Conservation (phyloP, 2,797 vertebrate species). For the Acrossocheilus fasciatus region DNA sequence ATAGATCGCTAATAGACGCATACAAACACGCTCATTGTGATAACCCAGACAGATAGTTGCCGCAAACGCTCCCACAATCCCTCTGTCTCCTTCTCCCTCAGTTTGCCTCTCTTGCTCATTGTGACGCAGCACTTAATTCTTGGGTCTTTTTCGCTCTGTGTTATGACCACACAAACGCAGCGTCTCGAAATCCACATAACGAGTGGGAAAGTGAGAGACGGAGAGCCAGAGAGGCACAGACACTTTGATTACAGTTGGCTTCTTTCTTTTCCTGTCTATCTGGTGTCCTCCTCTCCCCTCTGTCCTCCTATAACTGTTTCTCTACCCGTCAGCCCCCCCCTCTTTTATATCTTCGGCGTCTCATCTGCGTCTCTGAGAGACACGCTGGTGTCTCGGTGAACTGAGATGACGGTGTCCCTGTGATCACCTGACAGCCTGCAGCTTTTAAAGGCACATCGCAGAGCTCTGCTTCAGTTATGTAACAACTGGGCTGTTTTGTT, state of each 20-base stretch:
- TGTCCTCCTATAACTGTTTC: conserved; percentile 73
- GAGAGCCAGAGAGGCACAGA: conserved; percentile 25
- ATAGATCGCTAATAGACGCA: conserved; percentile 48
- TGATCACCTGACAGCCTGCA: conserved; percentile 81
- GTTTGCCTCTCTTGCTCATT: conserved; percentile 75
- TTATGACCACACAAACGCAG: conserved; percentile 87
- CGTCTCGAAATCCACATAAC: conserved; percentile 78
- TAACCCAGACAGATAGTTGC: conserved; percentile 61
- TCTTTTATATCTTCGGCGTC: conserved; percentile 38
- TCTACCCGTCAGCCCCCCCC: conserved; percentile 49
- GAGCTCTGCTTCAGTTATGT: conserved; percentile 67
- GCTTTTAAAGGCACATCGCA: conserved; percentile 85
- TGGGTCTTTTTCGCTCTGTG: conserved; percentile 81
- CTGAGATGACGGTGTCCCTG: conserved; percentile 72
- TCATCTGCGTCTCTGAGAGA: conserved; percentile 56
- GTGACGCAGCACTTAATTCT: conserved; percentile 99
- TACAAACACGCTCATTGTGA: conserved; percentile 29
- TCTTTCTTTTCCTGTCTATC: conserved; percentile 62
- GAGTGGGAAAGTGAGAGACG: conserved; percentile 33
- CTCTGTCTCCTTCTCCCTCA: conserved; percentile 50
- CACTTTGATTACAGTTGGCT: conserved; percentile 70
- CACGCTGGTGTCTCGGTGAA: conserved; percentile 63
- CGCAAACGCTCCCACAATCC: conserved; percentile 63
- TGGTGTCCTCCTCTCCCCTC: conserved; percentile 69
- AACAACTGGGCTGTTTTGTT: conserved; percentile 65